Conservation (phyloP, 2,113 vertebrate genomes). For the Centrocercus urophasianus region DNA sequence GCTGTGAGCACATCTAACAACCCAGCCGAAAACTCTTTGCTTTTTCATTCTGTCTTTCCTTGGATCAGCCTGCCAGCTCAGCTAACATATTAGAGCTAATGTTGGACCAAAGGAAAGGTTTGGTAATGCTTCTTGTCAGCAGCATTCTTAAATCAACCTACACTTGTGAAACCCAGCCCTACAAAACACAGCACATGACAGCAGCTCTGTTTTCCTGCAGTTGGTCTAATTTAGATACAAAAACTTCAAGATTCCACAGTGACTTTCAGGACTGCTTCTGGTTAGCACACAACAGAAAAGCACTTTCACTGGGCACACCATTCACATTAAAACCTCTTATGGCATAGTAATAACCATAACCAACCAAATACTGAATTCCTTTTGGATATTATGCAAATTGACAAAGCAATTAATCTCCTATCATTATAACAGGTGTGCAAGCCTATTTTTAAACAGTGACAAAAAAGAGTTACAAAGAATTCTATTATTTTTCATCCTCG, state of each 20-base stretch:
- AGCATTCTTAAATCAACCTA: neutral
- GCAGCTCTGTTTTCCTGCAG: neutral
- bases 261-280: neutral
- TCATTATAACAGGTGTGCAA: neutral
- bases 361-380: constrained; percentile 18
- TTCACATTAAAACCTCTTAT: neutral
- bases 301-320: neutral
- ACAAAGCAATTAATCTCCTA: neutral
- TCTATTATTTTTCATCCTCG: neutral
- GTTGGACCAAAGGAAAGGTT: neutral
- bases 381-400: neutral
- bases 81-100: neutral
- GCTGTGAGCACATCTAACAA: neutral
- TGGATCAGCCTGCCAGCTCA: fast-evolving
- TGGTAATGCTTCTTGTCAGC: neutral
- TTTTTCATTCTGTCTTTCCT: neutral
- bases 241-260: neutral
- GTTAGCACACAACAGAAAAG: neutral
- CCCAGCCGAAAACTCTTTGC: neutral
- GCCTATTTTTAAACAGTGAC: neutral
- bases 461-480: neutral
- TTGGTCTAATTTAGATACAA: neutral
- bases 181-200: neutral
- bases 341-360: neutral
- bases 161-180: neutral